A percentile compares a stretch with the other conserved stretches of the same genome.
Conservation (phyloP, 1,140 invertebrate genomes). For the Littorina saxatilis region DNA sequence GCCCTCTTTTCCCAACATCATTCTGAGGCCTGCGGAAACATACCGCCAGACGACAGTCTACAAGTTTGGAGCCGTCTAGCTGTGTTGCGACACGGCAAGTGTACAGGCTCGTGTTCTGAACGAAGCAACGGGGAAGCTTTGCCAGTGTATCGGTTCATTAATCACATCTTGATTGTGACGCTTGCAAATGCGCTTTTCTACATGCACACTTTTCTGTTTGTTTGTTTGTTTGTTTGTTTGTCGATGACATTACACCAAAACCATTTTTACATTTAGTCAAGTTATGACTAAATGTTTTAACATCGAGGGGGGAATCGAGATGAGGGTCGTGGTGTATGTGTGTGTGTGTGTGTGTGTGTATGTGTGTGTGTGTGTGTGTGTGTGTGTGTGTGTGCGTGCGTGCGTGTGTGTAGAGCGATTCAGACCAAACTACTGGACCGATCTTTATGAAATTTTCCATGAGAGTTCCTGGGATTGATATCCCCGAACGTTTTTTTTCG, state of each 20-base stretch:
- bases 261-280: background rate
- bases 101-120: background rate
- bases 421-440: too few species aligned
- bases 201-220: background rate
- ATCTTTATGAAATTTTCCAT: too few species aligned
- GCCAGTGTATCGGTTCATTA: background rate
- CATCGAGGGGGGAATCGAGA: too few species aligned
- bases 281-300: too few species aligned
- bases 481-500: too few species aligned
- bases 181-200: background rate
- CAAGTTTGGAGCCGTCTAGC: conserved; percentile 69
- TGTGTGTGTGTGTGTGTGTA: background rate
- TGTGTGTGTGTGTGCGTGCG: background rate
- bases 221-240: too few species aligned
- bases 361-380: conserved; percentile 2
- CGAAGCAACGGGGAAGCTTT: background rate
- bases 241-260: background rate
- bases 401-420: too few species aligned
- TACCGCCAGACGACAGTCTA: conserved; percentile 81
- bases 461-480: too few species aligned
- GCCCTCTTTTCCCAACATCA: conserved; percentile 83
- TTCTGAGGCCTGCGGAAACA: conserved; percentile 84
- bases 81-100: background rate
- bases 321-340: too few species aligned
- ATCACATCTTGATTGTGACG: background rate